These are phyloP conservation scores for Brachionichthys hirsutus DNA, from an alignment of 2,113 vertebrate genomes.

Conservation along the genomic window DNA sequence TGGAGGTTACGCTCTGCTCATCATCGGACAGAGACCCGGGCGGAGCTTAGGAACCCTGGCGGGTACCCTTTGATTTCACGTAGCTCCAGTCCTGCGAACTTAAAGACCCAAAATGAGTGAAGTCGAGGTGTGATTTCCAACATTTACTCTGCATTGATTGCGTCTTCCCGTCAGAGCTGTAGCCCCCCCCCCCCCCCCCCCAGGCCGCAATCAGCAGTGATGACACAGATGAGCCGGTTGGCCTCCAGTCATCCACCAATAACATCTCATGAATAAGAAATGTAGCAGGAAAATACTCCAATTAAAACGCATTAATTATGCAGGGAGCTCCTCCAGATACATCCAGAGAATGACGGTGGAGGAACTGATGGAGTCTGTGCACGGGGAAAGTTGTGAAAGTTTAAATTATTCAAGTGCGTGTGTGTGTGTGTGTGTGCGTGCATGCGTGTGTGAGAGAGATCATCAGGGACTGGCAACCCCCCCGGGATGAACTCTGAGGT, in stretches of 20 bases:
- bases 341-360: neutral
- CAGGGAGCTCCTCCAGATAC: constrained; percentile 33
- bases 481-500: constrained; percentile 44
- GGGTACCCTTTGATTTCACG: too few species aligned
- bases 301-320: constrained; percentile 67
- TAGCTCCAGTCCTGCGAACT: too few species aligned
- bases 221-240: constrained; percentile 50
- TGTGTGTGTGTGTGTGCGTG: constrained; percentile 15
- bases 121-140: constrained; percentile 2
- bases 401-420: constrained; percentile 1
- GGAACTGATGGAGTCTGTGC: too few species aligned
- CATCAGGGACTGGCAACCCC: constrained; percentile 31
- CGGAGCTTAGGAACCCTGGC: too few species aligned
- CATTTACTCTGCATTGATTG: constrained; percentile 35
- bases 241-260: constrained; percentile 59
- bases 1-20: too few species aligned
- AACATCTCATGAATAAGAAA: constrained; percentile 68
- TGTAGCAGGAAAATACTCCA: constrained; percentile 62
- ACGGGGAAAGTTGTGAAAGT: too few species aligned
- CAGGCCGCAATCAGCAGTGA: constrained; percentile 39
- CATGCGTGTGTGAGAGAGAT: neutral
- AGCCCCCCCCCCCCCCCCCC: constrained; percentile 29
- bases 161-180: constrained; percentile 25
- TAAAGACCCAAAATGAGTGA: too few species aligned
- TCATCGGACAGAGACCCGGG: too few species aligned